Evolutionary conservation across 2,113 vertebrate species (phyloP).

Genomic region (Rhinoptilus africanus): DNA sequence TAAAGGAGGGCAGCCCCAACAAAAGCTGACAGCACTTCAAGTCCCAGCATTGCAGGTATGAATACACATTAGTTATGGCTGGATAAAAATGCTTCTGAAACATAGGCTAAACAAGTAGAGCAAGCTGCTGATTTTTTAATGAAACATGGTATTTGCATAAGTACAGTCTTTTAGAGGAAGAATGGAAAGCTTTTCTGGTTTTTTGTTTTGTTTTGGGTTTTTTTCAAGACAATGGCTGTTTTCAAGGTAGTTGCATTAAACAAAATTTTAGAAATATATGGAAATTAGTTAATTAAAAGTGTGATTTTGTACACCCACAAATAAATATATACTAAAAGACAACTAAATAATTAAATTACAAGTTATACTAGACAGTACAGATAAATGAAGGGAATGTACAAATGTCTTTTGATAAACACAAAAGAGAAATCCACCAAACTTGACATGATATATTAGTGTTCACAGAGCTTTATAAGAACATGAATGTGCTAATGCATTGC

Average conservation of each 20-base stretch:
- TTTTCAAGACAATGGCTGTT: neutral
- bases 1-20: conserved; percentile 17
- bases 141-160: neutral
- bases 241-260: neutral
- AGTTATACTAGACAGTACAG: neutral
- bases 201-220: neutral
- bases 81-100: neutral
- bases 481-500: neutral
- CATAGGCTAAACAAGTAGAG: neutral
- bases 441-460: neutral
- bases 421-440: neutral
- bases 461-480: neutral
- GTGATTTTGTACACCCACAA: neutral
- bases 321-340: neutral
- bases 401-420: neutral
- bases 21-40: neutral
- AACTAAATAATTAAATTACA: neutral
- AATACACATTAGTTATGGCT: neutral
- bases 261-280: neutral
- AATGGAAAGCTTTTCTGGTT: neutral
- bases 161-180: neutral
- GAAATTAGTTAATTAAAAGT: neutral
- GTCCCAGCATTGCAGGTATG: neutral
- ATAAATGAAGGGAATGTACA: neutral
- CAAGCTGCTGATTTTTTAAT: neutral